Conservation (phyloP, 2,113 vertebrate genomes). For the Eulemur rufifrons region DNA sequence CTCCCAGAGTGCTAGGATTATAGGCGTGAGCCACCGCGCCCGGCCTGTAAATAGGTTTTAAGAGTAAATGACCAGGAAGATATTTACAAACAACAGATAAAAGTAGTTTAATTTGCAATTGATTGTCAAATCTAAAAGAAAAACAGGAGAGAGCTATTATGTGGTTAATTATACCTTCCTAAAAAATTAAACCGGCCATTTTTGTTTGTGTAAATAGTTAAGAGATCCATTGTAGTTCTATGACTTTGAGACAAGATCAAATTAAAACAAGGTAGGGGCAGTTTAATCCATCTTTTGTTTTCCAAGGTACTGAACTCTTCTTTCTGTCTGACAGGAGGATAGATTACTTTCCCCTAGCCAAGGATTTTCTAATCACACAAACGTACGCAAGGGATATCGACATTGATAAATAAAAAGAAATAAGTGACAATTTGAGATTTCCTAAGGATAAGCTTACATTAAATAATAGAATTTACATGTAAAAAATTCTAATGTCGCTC, state of each 20-base stretch:
- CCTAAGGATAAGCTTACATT: not conserved
- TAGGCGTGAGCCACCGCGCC: no score
- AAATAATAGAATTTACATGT: not conserved
- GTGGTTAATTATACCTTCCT: not conserved
- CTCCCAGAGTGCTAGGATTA: no score
- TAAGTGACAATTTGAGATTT: not conserved
- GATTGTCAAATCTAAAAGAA: conserved; percentile 37
- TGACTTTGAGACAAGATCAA: conserved; percentile 35
- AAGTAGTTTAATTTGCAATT: conserved; percentile 29
- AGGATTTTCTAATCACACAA: not conserved
- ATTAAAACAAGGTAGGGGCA: not conserved
- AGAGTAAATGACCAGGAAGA: not conserved
- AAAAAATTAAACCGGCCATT: conserved; percentile 12
- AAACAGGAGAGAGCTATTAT: not conserved
- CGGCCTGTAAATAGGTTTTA: not conserved
- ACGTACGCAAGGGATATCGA: not conserved
- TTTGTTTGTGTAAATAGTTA: conserved; percentile 56
- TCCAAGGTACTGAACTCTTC: not conserved
- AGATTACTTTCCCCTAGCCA: not conserved
- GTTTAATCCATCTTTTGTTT: conserved; percentile 46
- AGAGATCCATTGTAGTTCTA: conserved; percentile 16
- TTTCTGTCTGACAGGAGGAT: conserved; percentile 39
- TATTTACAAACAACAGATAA: not conserved
- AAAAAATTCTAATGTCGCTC: not conserved
- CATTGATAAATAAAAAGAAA: not conserved